Base-by-base conservation (phyloP, 2,888 invertebrate species). In the Molorchus minor region DNA sequence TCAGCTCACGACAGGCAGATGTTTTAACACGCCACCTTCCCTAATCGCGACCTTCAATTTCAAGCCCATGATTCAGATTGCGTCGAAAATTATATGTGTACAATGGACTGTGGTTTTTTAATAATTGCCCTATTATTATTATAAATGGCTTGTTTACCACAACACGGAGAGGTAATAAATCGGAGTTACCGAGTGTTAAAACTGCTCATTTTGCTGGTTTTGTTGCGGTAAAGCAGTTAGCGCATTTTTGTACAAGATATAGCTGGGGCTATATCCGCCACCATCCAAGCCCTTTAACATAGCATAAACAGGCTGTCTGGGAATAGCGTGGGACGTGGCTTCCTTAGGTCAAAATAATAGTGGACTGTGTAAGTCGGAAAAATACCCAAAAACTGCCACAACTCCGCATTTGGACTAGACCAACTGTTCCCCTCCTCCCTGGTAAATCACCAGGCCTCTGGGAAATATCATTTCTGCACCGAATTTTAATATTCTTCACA, bases 1-100 rank as follows among this genome's bases (percentile, higher is more conserved):
- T 64, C 64, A 64, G 44, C 47, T 62, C 57, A 58, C 58, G 61
- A 64, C n/a, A 60, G 58, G 61, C 64, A 61, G 64, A 64, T 64
- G 64, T 49, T 61, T 61, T 56, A n/a, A 43, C 57, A 58, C 58
- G 58, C 53, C 64, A 56, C 60, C 56, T 43, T 52, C 63, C 38
- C 45, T 54, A 52, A 54, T 47, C 51, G 29, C 55, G 45, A 51
- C 57, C 49, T 54, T 61, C 61, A 40, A 43, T 53, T 58, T 38
- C 43, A 20, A 20, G 52, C 33, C 43, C 44, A 45, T 62, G 58
- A 62, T 56, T 56, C 56, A 44, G 49, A 62, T 59, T 43, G 46
- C 47, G 29, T 47, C 25, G 46, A 53, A 40, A 38, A 55, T 54
- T 53, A 65, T 60, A 51, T 57, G 60, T 58, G 53, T 47, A 62